Base-by-base conservation (phyloP, 2,797 vertebrate species). In the Xenentodon cancila region DNA sequence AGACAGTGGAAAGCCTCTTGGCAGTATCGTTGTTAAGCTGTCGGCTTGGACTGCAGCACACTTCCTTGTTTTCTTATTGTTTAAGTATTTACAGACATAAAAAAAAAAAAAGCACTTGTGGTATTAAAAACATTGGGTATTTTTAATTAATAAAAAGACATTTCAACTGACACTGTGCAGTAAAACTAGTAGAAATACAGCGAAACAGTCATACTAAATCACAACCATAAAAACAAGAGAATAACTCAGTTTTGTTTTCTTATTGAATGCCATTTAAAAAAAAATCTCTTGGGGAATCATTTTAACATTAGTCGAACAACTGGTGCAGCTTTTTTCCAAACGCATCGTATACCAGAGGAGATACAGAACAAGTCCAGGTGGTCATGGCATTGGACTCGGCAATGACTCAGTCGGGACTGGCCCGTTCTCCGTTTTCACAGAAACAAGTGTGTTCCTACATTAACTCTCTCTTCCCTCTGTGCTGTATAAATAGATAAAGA, bases 401-500 rank as follows among this genome's bases (percentile, higher is more conserved):
- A 3, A 74, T 80, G 67, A 80, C 79, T 86, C 74, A 79, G 45
- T 45, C 53, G 2, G 12, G 30, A 2, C 59, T 34, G 68, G 53
- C 63, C 79, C 30, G 65, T 45, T 70, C 80, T 80, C 65, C 70
- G 53, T 81, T 84, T 79, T 77, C 71, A 82, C 77, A 62, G 71
- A 83, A 55, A 84, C 58, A 53, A 73, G 48, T 68, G 75, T 49
- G 68, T 85, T 91, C 85, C 82, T 86, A 83, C 90, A 86, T 89
- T 80, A 87, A 87, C 88, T 91, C 87, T 90, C 89, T 91, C 87
- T 91, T 92, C 87, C 89, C 80, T 77, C 75, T 87, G 64, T 13
- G 84, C 75, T 85, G 81, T 90, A 93, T 92, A 91, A 92, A 93
- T 90, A 92, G 82, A 87, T 71, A 65, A 82, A 82, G 87, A 93